A percentile compares a stretch with the other conserved stretches of the same genome.
Evolutionary conservation across 30 jellyfish, hydroid and myxozoan species (phyloP).

Genomic region (Aurelia sp.): DNA sequence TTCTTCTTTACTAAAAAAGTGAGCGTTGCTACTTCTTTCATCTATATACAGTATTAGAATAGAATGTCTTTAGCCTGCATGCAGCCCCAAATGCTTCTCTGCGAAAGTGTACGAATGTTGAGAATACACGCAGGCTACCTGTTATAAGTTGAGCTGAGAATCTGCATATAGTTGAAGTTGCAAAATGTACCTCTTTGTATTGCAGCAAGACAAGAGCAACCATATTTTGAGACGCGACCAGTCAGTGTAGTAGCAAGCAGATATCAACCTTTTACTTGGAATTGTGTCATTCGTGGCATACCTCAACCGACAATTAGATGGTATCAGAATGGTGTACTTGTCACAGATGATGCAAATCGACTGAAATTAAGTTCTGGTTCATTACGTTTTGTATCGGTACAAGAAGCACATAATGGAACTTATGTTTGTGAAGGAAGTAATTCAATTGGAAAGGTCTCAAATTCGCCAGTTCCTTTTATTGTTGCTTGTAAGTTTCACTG

Average conservation of each 20-base stretch:
- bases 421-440: constrained; percentile 78
- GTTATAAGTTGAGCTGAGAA: background rate
- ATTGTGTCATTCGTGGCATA: constrained; percentile 67
- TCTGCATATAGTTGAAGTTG: background rate
- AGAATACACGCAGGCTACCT: too few species aligned
- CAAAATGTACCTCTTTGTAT: background rate
- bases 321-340: constrained; percentile 46
- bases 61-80: too few species aligned
- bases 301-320: constrained; percentile 76
- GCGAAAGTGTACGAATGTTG: too few species aligned
- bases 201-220: constrained; percentile 65
- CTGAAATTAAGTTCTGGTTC: constrained; percentile 47
- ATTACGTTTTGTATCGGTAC: constrained; percentile 51
- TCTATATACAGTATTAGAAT: too few species aligned
- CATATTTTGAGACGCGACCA: constrained; percentile 81
- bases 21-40: too few species aligned
- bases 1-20: background rate
- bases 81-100: too few species aligned
- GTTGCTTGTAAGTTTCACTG: constrained; percentile 76
- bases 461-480: constrained; percentile 57
- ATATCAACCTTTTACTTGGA: constrained; percentile 51
- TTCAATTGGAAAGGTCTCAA: constrained; percentile 50
- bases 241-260: constrained; percentile 37
- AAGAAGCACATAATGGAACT: constrained; percentile 44
- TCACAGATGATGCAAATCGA: constrained; percentile 33